phyloP scores from a whole-genome alignment of 2,113 vertebrate genomes.

The Misgurnus mizolepis region DNA sequence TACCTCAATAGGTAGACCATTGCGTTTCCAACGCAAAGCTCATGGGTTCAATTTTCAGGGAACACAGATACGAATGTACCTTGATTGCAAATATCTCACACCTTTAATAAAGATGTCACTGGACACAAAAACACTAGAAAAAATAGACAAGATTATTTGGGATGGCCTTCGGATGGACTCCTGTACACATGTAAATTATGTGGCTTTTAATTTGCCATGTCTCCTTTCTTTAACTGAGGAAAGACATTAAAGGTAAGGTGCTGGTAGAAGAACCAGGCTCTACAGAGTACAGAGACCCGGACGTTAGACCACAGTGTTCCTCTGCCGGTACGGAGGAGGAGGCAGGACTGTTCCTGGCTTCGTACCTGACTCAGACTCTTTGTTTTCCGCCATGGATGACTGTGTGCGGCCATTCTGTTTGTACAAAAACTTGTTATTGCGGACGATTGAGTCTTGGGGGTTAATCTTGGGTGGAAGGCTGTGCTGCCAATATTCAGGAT shows the following conservation, averaged over 20 bases:
- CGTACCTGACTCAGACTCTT: constrained; percentile 90
- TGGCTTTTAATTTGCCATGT: neutral
- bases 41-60: neutral
- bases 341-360: constrained; percentile 91
- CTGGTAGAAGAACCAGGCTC: constrained; percentile 55
- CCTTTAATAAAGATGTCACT: too few relatives aligned
- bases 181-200: neutral
- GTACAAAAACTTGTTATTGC: constrained; percentile 92
- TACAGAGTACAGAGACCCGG: constrained; percentile 18
- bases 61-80: too few relatives aligned
- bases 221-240: constrained; percentile 4
- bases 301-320: constrained; percentile 94
- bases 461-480: constrained; percentile 88
- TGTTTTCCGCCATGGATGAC: constrained; percentile 90
- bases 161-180: too few relatives aligned
- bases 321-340: constrained; percentile 95
- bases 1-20: neutral
- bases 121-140: too few relatives aligned
- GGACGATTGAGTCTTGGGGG: constrained; percentile 82
- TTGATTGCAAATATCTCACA: too few relatives aligned
- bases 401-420: constrained; percentile 95
- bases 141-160: too few relatives aligned
- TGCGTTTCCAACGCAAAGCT: neutral
- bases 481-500: constrained; percentile 98
- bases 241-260: constrained; percentile 42